Base-by-base conservation (phyloP, 2,888 invertebrate species). In the Anodontia alba region DNA sequence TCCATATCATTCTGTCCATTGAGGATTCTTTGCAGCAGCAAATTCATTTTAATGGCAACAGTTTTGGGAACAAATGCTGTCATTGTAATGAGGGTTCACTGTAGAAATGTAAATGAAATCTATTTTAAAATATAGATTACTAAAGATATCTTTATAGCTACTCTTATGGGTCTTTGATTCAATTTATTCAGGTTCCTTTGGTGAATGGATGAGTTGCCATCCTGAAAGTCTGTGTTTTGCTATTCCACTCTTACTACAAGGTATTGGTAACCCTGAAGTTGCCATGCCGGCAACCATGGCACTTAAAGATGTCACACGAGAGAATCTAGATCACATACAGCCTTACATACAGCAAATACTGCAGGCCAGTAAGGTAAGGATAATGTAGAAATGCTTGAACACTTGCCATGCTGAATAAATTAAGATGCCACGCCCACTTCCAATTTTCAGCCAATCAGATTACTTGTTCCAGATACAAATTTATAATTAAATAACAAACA, bases 201-300 rank as follows among this genome's bases (percentile, higher is more conserved):
- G 98, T 29, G 96, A 97, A 89, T 98, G 98, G 98, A 96, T 98
- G 77, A 96, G 96, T 83, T 96, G 95, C 71, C 96, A 97, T 94
- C 96, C 96, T 0, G 95, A 96, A 26, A 96, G 96, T 93, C 95
- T 97, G 84, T 95, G 95, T 36, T 95, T 96, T 79, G 96, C 97
- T 8, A 95, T 97, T 75, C 96, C 96, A n/a, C 94, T 97, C 31
- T 95, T 97, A 2, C 95, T 96, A 23, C 94, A 95, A 46, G 97
- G 97, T 0, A 94, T 97, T 17, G 96, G 95, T 42, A 96, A 96
- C 87, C 95, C 96, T 0, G 95, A 96, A 38, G 96, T 97, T 81
- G 96, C 97, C 0, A 96, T 97, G 5, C 96, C 97, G 76, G 97
- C 98, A 0, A 98, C 98, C 3, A 96, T 98, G 94, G 98, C 98